Percentiles rank a stretch among this genome's conserved stretches.
Conservation (phyloP, 2,888 invertebrate species). For the Gortyna flavago region DNA sequence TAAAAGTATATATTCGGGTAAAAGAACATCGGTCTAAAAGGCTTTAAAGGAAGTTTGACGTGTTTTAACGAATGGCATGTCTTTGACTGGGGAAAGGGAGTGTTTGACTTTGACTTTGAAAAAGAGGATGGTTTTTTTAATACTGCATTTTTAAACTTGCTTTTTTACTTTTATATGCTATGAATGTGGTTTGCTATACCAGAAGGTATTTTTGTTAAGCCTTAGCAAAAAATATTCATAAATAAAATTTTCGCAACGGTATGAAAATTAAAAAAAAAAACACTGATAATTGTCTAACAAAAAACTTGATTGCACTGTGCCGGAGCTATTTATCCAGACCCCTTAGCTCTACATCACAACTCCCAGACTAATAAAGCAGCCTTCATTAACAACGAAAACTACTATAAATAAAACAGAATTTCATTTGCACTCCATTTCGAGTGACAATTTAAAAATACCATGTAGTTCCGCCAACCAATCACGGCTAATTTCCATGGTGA, state of each 20-base stretch:
- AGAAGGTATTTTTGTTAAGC: too few species aligned
- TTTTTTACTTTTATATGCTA: background rate
- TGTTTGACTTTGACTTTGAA: background rate
- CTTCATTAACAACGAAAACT: slow-evolving; percentile 12
- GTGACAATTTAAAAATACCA: slow-evolving; percentile 20
- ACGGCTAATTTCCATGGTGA: slow-evolving; percentile 1
- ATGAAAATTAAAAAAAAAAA: background rate
- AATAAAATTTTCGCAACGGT: background rate
- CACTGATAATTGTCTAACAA: background rate
- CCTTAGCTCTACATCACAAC: background rate
- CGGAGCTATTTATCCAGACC: background rate
- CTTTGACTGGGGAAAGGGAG: background rate
- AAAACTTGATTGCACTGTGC: background rate
- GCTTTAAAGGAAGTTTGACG: background rate
- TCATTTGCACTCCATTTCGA: slow-evolving; percentile 12
- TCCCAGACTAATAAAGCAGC: slow-evolving; percentile 5
- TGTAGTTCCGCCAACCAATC: background rate
- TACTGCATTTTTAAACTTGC: background rate
- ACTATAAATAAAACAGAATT: slow-evolving; percentile 4
- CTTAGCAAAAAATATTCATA: background rate
- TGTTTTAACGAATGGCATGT: background rate
- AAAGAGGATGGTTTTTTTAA: too few species aligned
- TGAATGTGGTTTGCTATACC: background rate
- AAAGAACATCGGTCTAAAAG: slow-evolving; percentile 35
- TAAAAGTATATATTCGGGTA: slow-evolving; percentile 35